A percentile compares a stretch with the other conserved stretches of the same genome.
Evolutionary conservation across 2,888 invertebrate genomes (phyloP).

Genomic region (Thelaira solivaga): DNA sequence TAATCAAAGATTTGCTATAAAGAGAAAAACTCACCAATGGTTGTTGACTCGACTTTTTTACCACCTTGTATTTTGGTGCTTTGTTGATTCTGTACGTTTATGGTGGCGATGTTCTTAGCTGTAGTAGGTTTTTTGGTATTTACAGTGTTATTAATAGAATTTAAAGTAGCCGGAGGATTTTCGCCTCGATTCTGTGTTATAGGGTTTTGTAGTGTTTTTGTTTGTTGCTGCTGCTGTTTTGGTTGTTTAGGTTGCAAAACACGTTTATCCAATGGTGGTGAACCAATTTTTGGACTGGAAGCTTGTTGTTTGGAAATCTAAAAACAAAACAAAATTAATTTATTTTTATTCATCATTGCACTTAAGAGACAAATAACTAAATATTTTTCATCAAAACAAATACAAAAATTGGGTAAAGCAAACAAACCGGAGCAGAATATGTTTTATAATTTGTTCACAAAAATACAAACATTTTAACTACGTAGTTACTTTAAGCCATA

Average conservation of each 20-base stretch:
- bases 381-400: too few species aligned
- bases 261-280: slow-evolving; percentile 81
- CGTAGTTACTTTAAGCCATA: too few species aligned
- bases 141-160: slow-evolving; percentile 10
- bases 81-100: slow-evolving; percentile 57
- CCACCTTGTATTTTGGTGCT: slow-evolving; percentile 59
- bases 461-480: too few species aligned
- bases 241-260: slow-evolving; percentile 82
- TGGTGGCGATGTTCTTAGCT: slow-evolving; percentile 6
- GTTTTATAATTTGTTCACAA: too few species aligned
- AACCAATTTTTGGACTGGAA: slow-evolving; percentile 75
- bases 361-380: neutral
- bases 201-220: slow-evolving; percentile 63
- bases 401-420: too few species aligned
- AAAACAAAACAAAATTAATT: slow-evolving; percentile 31
- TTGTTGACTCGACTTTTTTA: slow-evolving; percentile 66
- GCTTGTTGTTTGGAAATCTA: slow-evolving; percentile 77
- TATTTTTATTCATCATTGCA: slow-evolving; percentile 29
- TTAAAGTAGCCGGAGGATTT: slow-evolving; percentile 46
- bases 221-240: slow-evolving; percentile 72
- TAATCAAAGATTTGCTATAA: neutral
- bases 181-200: slow-evolving; percentile 70
- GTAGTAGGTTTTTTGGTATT: slow-evolving; percentile 9
- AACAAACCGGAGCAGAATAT: too few species aligned
- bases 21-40: slow-evolving; percentile 68